A percentile compares a stretch with the other conserved stretches of the same genome.
These are phyloP conservation scores for Watsonalla binaria DNA, from an alignment of 2,888 invertebrate genomes.

Conservation along the genomic window DNA sequence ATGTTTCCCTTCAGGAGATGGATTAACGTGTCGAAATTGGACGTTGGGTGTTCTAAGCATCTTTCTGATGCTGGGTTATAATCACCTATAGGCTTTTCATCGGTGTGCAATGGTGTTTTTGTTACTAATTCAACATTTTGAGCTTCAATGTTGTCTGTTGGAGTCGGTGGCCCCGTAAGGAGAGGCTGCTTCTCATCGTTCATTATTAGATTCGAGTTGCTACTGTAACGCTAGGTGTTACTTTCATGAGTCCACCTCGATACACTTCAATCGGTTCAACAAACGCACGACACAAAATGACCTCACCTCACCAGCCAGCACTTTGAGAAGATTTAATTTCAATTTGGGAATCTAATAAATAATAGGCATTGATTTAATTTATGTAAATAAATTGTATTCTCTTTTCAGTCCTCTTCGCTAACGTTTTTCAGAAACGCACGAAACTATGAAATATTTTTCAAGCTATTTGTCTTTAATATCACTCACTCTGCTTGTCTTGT, in stretches of 20 bases:
- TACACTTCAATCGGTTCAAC: slow-evolving; percentile 6
- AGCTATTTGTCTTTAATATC: no score
- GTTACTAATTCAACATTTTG: slow-evolving; percentile 56
- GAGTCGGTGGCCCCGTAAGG: slow-evolving; percentile 65
- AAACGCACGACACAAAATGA: neutral
- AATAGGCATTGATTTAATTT: no score
- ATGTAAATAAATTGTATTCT: no score
- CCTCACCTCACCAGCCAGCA: no score
- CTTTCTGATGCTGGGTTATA: slow-evolving; percentile 83
- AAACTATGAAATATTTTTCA: no score
- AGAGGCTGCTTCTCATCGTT: slow-evolving; percentile 85
- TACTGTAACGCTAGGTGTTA: slow-evolving; percentile 25
- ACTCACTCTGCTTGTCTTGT: no score
- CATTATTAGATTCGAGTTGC: slow-evolving; percentile 53
- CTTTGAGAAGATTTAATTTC: no score
- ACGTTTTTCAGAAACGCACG: no score
- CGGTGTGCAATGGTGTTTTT: slow-evolving; percentile 37
- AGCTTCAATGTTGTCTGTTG: slow-evolving; percentile 50
- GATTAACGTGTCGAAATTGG: slow-evolving; percentile 87
- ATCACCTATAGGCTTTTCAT: slow-evolving; percentile 48
- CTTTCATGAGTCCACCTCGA: neutral
- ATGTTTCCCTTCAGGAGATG: slow-evolving; percentile 86
- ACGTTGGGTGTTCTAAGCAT: slow-evolving; percentile 87
- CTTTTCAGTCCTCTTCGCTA: no score
- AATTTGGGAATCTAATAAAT: no score